Conservation (phyloP, 1,140 invertebrate genomes). For the Oryctes rhinoceros region DNA sequence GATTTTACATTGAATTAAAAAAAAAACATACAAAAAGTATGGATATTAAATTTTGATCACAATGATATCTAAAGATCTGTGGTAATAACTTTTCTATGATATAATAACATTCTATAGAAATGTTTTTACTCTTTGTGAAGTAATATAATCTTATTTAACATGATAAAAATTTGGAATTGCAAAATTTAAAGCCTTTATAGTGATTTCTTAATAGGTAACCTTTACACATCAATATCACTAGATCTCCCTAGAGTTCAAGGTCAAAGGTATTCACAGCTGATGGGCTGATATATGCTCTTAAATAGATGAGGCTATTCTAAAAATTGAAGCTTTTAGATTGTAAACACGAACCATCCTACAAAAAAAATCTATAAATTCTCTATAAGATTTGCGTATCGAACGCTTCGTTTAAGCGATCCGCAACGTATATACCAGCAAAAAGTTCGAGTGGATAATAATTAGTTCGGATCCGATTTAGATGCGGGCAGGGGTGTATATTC, state of each 20-base stretch:
- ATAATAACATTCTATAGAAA: too few species aligned
- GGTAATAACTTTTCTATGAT: too few species aligned
- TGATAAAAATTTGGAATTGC: too few species aligned
- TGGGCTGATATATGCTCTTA: conserved; percentile 22
- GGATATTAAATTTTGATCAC: too few species aligned
- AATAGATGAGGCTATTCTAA: conserved; percentile 20
- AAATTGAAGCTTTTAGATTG: not conserved
- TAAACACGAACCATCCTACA: not conserved
- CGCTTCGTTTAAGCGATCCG: not conserved
- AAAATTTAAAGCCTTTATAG: too few species aligned
- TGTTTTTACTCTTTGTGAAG: too few species aligned
- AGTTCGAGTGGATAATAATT: conserved; percentile 27
- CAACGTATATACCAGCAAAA: not conserved
- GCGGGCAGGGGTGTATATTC: conserved; percentile 33
- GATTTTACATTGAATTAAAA: too few species aligned
- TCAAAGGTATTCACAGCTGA: conserved; percentile 25
- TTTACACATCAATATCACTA: not conserved
- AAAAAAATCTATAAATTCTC: not conserved
- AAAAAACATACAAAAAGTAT: too few species aligned
- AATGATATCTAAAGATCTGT: too few species aligned
- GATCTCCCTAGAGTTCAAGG: conserved; percentile 10
- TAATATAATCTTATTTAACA: too few species aligned
- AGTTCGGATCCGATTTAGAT: not conserved
- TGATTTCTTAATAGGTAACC: too few species aligned
- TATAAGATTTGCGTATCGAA: not conserved